Base-by-base conservation (phyloP, 1,140 invertebrate species). In the Nasonia giraulti region DNA sequence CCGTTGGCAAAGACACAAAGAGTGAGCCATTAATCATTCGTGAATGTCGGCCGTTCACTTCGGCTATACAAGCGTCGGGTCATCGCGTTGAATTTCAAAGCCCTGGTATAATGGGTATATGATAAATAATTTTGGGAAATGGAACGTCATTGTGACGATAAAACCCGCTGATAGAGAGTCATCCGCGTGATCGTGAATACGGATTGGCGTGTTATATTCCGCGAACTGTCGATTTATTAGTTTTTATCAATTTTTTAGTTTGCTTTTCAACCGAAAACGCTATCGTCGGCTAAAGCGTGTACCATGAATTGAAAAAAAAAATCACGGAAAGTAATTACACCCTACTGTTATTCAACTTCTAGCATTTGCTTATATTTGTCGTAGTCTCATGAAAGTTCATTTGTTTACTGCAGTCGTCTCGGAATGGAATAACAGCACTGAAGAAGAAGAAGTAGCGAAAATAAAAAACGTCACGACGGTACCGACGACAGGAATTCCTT, bases 401-500 rank as follows among this genome's bases (percentile, higher is more conserved):
- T 88, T 73, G 86, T 87, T 86, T 76, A 84, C 85, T 83, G 90
- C 90, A 96, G 95, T 94, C 84, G 93, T 94, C 84, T 95, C 95
- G 33, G 92, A 94, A 84, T 96, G 95, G 85, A 96, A 96, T 93
- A 95, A 95, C 90, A 96, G 94, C 33, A 95, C 95, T 80, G 95
- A 96, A 83, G 94, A 95, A 83, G 93, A 94, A 75, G 85, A 86
- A 14, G 75, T 66, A 17, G 31, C 33, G 7, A 86, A 80, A 31
- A 90, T 89, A 73, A 93, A 93, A 90, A 94, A 94, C 87, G 93
- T 90, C 87, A 93, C 93, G 68, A 90, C 90, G 86, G 88, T 89
- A 80, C 86, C 87, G 75, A 90, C 90, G 33, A 92, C 91, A 73
- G 91, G 89, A 86, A 91, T 90, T 87, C 90, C 91, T 83, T 92